Percentiles rank a stretch among this genome's conserved stretches.
These are phyloP conservation scores for Bombus waltoni DNA, from an alignment of 1,140 invertebrate species.

Conservation along the genomic window DNA sequence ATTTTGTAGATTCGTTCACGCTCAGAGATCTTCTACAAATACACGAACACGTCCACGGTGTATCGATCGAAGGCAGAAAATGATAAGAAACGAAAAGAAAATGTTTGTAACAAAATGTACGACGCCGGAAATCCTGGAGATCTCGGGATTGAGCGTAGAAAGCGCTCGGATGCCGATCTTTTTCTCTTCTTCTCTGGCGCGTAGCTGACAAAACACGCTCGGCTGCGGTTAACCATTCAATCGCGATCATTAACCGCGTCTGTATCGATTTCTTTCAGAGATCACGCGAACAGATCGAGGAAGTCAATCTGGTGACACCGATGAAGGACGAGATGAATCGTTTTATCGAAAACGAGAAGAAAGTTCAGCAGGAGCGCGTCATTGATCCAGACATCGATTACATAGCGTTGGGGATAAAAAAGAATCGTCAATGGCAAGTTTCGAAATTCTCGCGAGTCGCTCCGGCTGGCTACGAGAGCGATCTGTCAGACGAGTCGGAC, in stretches of 20 bases:
- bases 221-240: constrained; percentile 22
- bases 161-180: not conserved
- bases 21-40: not conserved
- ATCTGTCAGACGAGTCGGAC: constrained; percentile 47
- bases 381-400: no score
- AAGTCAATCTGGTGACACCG: constrained; percentile 66
- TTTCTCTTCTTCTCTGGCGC: not conserved
- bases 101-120: not conserved
- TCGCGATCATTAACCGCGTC: not conserved
- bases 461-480: constrained; percentile 63
- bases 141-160: not conserved
- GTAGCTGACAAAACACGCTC: not conserved
- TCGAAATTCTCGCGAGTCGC: not conserved
- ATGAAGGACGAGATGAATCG: not conserved
- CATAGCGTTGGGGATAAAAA: no score
- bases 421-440: not conserved
- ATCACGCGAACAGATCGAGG: constrained; percentile 20
- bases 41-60: no score
- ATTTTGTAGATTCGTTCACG: not conserved
- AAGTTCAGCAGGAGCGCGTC: not conserved
- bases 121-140: not conserved
- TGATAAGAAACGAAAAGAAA: not conserved
- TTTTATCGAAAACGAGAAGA: constrained; percentile 47
- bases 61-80: not conserved
- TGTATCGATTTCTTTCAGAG: constrained; percentile 35